A percentile compares a stretch with the other conserved stretches of the same genome.
Conservation (phyloP, 92 coral and sea anemone species). For the Heliopora coerulea region DNA sequence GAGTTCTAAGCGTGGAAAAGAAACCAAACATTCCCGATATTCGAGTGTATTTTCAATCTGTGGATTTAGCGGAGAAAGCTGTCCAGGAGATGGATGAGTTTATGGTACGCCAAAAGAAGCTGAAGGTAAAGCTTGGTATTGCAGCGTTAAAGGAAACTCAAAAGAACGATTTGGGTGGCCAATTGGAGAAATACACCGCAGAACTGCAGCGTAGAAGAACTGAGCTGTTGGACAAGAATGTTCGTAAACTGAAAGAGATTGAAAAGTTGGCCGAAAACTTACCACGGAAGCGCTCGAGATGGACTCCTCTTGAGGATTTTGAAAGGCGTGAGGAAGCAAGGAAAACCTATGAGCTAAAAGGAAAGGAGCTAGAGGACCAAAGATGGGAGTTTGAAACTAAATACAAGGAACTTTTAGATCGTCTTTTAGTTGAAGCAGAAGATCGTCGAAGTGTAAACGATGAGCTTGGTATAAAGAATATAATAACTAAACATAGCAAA, state of each 20-base stretch:
- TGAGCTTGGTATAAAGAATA: background rate
- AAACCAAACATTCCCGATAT: background rate
- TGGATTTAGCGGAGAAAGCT: conserved; percentile 4
- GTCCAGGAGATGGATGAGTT: conserved; percentile 2
- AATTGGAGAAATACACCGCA: conserved; percentile 1
- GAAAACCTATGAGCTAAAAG: conserved; percentile 55
- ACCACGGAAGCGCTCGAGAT: background rate
- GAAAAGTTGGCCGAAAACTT: background rate
- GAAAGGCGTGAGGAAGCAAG: conserved; percentile 38
- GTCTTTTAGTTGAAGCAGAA: conserved; percentile 25
- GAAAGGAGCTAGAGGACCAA: conserved; percentile 54
- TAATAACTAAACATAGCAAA: background rate
- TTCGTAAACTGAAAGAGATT: background rate
- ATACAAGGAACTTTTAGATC: conserved; percentile 32
- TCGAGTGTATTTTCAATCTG: conserved; percentile 28
- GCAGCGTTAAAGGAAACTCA: background rate
- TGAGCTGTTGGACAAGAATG: background rate
- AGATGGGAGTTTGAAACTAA: conserved; percentile 45
- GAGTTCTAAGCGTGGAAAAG: conserved; percentile 9
- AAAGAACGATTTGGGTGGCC: background rate
- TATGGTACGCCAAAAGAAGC: background rate
- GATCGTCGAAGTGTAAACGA: conserved; percentile 12
- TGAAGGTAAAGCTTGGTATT: conserved; percentile 6
- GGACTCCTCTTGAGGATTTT: conserved; percentile 46
- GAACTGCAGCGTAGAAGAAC: conserved; percentile 25